These are phyloP conservation scores for Aphelenchoides fujianensis DNA, from an alignment of 1,140 invertebrate genomes.

Conservation along the genomic window DNA sequence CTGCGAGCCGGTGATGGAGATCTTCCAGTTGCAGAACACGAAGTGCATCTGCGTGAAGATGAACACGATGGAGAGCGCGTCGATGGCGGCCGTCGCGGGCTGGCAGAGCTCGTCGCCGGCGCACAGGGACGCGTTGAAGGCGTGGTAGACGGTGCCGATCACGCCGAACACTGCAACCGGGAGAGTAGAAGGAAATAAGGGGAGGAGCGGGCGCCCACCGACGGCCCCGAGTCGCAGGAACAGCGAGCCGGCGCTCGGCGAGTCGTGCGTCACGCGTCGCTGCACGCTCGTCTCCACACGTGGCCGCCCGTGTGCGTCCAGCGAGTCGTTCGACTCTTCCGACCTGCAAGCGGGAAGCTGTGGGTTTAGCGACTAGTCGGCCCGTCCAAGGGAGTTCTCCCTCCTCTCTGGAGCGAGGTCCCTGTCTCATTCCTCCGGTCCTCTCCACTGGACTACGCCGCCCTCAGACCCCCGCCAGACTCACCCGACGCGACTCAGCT, in stretches of 20 bases:
- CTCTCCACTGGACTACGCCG: constrained; percentile 2
- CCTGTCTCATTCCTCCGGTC: neutral
- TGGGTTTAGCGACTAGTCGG: too few relatives aligned
- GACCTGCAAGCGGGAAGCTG: constrained; percentile 24
- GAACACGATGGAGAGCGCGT: constrained; percentile 84
- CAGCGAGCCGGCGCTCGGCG: constrained; percentile 88
- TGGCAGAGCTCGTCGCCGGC: constrained; percentile 46
- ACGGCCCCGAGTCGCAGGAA: constrained; percentile 91
- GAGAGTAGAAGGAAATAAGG: too few relatives aligned
- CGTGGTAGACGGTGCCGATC: constrained; percentile 94
- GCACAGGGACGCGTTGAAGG: constrained; percentile 78
- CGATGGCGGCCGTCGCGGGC: constrained; percentile 69
- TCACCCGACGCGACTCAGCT: constrained; percentile 13
- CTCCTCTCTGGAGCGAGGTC: too few relatives aligned
- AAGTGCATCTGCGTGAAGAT: constrained; percentile 99
- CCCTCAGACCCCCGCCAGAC: too few relatives aligned
- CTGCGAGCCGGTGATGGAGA: constrained; percentile 72
- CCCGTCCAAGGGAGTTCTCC: too few relatives aligned
- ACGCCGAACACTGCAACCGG: constrained; percentile 84
- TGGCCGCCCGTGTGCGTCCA: neutral
- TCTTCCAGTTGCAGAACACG: constrained; percentile 92
- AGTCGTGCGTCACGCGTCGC: constrained; percentile 81
- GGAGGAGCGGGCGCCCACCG: constrained; percentile 69
- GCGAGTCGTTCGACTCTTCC: constrained; percentile 12
- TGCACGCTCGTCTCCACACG: neutral